These are phyloP conservation scores for Epinephelus fuscoguttatus DNA, from an alignment of 2,113 vertebrate genomes.

Conservation along the genomic window DNA sequence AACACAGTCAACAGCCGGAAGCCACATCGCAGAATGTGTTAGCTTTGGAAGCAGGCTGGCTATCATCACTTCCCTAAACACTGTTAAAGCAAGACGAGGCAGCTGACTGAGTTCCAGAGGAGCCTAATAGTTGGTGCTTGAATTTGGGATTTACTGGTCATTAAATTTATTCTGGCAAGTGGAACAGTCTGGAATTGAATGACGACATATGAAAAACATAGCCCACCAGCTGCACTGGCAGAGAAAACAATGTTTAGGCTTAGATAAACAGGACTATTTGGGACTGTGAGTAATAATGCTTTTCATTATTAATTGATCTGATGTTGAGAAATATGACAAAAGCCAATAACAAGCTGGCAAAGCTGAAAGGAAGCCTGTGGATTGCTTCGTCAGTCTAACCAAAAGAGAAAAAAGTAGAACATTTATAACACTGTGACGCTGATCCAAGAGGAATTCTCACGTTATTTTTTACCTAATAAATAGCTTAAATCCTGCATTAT, in stretches of 20 bases:
- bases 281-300: not conserved
- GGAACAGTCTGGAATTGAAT: conserved; percentile 23
- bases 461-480: not conserved
- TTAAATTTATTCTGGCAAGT: conserved; percentile 25
- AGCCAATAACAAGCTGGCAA: not conserved
- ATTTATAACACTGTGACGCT: not conserved
- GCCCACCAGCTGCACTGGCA: conserved; percentile 14
- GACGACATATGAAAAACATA: conserved; percentile 22
- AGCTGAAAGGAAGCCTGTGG: not conserved
- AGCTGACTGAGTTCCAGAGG: conserved; percentile 11
- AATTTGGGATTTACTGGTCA: conserved; percentile 31
- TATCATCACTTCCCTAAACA: not conserved
- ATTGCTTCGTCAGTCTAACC: not conserved
- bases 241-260: not conserved
- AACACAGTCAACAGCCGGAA: not conserved
- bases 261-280: not conserved
- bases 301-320: not conserved
- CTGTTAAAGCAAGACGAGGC: conserved; percentile 4
- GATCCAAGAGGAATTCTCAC: not conserved
- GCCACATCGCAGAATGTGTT: not conserved
- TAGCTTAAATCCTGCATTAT: not conserved
- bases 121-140: conserved; percentile 8
- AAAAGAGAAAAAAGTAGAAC: not conserved
- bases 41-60: not conserved
- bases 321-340: not conserved